Percentiles rank a stretch among this genome's conserved stretches.
phyloP scores from a whole-genome alignment of 2,113 vertebrate species.

The Ptychochromis oligacanthus region DNA sequence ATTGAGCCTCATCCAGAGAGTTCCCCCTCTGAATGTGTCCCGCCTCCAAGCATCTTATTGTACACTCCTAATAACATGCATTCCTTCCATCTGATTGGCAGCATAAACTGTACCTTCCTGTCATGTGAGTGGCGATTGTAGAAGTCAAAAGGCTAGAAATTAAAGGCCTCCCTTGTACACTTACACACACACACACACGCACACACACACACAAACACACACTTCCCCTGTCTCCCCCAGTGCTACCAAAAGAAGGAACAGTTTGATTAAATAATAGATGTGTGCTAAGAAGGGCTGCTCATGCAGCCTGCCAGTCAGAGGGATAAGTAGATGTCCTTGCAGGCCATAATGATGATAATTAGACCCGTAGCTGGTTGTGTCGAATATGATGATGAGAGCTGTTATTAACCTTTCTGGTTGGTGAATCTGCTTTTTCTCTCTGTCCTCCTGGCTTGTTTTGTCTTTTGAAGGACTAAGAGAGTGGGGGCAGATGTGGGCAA shows the following conservation, averaged over 20 bases:
- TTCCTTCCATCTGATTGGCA: constrained; percentile 76
- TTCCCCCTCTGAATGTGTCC: constrained; percentile 42
- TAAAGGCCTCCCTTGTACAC: constrained; percentile 65
- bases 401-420: constrained; percentile 94
- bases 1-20: constrained; percentile 5
- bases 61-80: constrained; percentile 77
- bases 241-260: constrained; percentile 88
- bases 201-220: neutral
- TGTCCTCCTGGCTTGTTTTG: constrained; percentile 35
- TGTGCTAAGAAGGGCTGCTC: constrained; percentile 89
- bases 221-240: constrained; percentile 73
- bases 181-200: neutral
- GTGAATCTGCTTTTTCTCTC: constrained; percentile 65
- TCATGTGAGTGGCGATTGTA: constrained; percentile 77
- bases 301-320: constrained; percentile 92
- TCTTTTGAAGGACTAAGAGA: constrained; percentile 14
- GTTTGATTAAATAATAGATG: constrained; percentile 99
- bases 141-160: constrained; percentile 81
- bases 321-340: constrained; percentile 95
- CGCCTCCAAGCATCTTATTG: constrained; percentile 49
- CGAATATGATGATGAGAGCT: constrained; percentile 95
- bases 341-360: constrained; percentile 99
- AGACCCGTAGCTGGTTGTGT: constrained; percentile 84
- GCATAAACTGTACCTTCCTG: constrained; percentile 78
- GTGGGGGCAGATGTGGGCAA: neutral